Evolutionary conservation across 53 echinoderm and acorn worm genomes (phyloP), one percentile per base, ranked within the genome.

Genomic region (Pentamera pediparva): DNA sequence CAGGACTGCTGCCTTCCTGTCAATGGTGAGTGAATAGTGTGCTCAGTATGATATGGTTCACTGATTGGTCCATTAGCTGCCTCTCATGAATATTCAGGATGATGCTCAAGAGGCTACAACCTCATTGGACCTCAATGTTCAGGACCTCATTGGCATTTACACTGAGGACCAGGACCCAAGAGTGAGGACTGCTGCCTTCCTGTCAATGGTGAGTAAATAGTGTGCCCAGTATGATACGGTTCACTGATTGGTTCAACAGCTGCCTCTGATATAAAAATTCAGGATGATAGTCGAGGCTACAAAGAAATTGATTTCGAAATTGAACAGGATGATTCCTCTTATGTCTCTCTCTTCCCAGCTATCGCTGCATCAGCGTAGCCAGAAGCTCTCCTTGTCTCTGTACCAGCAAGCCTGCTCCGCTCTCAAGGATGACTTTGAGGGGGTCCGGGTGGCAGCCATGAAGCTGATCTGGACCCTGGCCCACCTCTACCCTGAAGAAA

Each of bases 391-490:
- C 37, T 69, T 90, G 3, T 84, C 90, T 29, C 77, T 93, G 17
- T 93, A 93, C 54, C 74, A 89, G 54, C 78, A 80, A 28, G 79
- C 87, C 2, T 79, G 81, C 59, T 77, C 75, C 29, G 90, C 90
- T 19, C 74, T 93, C n/a, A 70, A 64, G 0, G 94, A 93, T 87
- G 94, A 93, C 64, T 81, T 77, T 75, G 89, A 90, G 48, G 84
- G 87, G 5, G 94, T 93, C 6, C 81, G 94, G 15, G 70, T 86
- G 19, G 87, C 82, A 7, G 89, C 89, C 4, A 53, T 93, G 27
- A 89, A 90, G 61, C 85, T 93, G 43, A 75, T 93, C 45, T 93
- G 94, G 94, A 89, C 89, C 43, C 57, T 93, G 50, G 67, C 89
- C 70, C 94, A 93, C 15, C 82, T 93, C 43, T 89, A 93, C 56